These are phyloP conservation scores for Hemaris fuciformis DNA, from an alignment of 2,888 invertebrate species.

Conservation along the genomic window DNA sequence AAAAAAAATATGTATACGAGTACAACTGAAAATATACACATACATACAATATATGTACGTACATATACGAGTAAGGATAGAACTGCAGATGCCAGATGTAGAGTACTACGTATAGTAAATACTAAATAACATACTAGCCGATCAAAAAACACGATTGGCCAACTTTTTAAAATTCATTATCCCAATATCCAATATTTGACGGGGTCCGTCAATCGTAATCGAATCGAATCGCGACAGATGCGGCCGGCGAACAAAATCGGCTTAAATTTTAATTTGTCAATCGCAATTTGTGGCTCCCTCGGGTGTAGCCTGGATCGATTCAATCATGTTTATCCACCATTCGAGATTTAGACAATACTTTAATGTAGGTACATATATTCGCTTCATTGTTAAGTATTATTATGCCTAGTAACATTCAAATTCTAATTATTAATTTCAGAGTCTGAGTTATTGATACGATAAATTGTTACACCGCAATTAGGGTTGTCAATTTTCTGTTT, in stretches of 20 bases:
- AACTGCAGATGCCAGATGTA: no score
- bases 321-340: neutral
- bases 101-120: no score
- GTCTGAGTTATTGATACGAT: no score
- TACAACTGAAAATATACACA: no score
- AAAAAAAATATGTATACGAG: no score
- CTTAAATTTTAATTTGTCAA: slow-evolving; percentile 16
- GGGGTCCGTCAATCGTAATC: neutral
- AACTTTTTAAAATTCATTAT: neutral
- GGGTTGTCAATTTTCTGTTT: no score
- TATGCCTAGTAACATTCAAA: no score
- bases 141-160: neutral
- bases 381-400: neutral
- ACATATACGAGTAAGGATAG: no score
- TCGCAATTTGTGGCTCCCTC: slow-evolving; percentile 13
- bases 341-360: neutral
- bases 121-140: neutral
- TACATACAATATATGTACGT: no score
- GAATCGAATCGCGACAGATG: neutral
- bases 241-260: neutral
- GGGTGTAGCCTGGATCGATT: slow-evolving; percentile 8
- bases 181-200: neutral
- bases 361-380: neutral
- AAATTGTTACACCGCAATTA: no score
- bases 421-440: no score